Percentiles rank a stretch among this genome's conserved stretches.
Conservation (phyloP, 2,888 invertebrate genomes). For the Drosophila basisetae region DNA sequence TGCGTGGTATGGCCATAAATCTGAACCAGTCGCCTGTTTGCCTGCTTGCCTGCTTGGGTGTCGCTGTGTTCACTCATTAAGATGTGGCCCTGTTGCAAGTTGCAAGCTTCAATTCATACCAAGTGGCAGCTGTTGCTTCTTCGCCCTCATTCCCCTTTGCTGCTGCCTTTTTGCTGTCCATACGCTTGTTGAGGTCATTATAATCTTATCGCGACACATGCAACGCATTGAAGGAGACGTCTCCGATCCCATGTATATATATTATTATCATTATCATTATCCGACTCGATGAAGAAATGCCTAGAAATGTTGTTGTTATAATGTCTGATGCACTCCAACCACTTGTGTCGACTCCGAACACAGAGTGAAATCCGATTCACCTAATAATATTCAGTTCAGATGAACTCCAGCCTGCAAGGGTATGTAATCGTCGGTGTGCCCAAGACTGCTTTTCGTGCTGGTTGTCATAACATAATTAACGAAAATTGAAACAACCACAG, state of each 20-base stretch:
- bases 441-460: not conserved
- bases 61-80: conserved; percentile 60
- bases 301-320: too few relatives aligned
- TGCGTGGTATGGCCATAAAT: conserved; percentile 60
- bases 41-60: conserved; percentile 40
- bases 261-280: not conserved
- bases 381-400: not conserved
- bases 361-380: too few relatives aligned
- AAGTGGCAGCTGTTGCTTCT: not conserved
- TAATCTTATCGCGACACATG: not conserved
- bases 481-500: conserved; percentile 70
- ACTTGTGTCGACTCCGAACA: too few relatives aligned
- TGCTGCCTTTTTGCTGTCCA: too few relatives aligned
- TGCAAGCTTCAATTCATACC: conserved; percentile 8
- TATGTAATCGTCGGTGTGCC: not conserved
- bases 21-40: conserved; percentile 52
- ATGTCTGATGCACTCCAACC: too few relatives aligned
- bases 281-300: too few relatives aligned
- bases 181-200: not conserved
- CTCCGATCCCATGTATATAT: not conserved
- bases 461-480: conserved; percentile 75
- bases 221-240: not conserved
- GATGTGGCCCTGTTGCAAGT: conserved; percentile 42
- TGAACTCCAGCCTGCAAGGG: not conserved
- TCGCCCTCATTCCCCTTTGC: not conserved